phyloP scores from a whole-genome alignment of 2,797 vertebrate genomes.

The Neostethus bicornis region DNA sequence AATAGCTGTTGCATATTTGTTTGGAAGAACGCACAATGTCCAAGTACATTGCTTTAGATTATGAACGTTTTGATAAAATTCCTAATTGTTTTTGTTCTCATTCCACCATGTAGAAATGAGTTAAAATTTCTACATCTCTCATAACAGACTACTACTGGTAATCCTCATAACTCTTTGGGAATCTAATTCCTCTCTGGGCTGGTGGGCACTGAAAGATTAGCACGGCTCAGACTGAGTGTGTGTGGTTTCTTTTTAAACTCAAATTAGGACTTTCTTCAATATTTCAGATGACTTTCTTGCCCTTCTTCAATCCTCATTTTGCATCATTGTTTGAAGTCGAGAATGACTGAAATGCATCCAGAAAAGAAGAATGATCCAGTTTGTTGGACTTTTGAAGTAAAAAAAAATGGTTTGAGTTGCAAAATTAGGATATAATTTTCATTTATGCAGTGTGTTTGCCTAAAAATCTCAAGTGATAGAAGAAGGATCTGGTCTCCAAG shows the following conservation, averaged over 20 bases:
- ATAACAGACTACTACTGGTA: constrained; percentile 52
- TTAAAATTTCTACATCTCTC: constrained; percentile 40
- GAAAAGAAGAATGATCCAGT: constrained; percentile 47
- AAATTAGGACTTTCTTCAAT: constrained; percentile 59
- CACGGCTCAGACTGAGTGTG: constrained; percentile 62
- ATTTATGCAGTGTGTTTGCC: constrained; percentile 57
- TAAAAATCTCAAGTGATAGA: constrained; percentile 43
- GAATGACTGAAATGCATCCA: constrained; percentile 24
- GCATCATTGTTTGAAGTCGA: constrained; percentile 56
- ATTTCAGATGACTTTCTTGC: constrained; percentile 38
- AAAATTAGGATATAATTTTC: constrained; percentile 64
- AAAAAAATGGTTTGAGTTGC: constrained; percentile 63
- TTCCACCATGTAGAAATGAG: constrained; percentile 22
- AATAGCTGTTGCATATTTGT: no score
- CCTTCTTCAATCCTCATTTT: constrained; percentile 56
- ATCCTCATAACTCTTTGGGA: constrained; percentile 67
- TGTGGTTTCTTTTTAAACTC: constrained; percentile 71
- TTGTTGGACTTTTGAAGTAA: constrained; percentile 57
- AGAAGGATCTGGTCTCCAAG: constrained; percentile 64
- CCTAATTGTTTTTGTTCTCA: neutral
- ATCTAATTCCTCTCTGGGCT: constrained; percentile 74
- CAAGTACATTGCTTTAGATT: no score
- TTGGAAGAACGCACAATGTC: no score
- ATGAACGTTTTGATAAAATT: neutral
- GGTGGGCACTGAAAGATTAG: constrained; percentile 76